These are phyloP conservation scores for Nemoura dubitans DNA, from an alignment of 2,888 invertebrate species.

Conservation along the genomic window DNA sequence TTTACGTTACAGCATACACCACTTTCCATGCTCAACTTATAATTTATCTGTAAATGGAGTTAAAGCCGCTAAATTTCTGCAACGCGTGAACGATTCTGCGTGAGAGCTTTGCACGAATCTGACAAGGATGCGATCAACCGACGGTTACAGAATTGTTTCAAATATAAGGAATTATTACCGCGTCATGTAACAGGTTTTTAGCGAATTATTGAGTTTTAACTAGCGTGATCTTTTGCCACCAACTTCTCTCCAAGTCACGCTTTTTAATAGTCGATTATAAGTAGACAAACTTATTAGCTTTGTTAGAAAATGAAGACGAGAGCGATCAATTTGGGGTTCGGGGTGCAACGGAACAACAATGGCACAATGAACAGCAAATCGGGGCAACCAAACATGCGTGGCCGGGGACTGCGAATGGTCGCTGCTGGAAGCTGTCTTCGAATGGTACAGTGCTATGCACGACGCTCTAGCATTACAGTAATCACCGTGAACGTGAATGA, in stretches of 20 bases:
- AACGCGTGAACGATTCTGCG: background rate
- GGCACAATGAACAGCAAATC: too few species aligned
- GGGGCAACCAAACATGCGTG: background rate
- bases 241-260: background rate
- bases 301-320: background rate
- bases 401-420: background rate
- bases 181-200: slow-evolving; percentile 32
- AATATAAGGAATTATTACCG: slow-evolving; percentile 27
- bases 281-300: background rate
- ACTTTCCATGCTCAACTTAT: background rate
- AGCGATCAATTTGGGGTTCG: background rate
- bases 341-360: background rate
- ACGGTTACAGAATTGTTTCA: slow-evolving; percentile 30
- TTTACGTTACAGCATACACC: background rate
- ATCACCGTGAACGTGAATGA: background rate
- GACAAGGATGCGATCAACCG: background rate
- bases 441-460: background rate
- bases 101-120: background rate
- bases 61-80: background rate
- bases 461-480: background rate
- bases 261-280: background rate
- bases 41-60: background rate
- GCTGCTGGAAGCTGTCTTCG: background rate
- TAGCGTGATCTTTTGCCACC: background rate
- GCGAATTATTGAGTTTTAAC: slow-evolving; percentile 17